These are phyloP conservation scores for Otus sunia DNA, from an alignment of 2,113 vertebrate species.

Conservation along the genomic window DNA sequence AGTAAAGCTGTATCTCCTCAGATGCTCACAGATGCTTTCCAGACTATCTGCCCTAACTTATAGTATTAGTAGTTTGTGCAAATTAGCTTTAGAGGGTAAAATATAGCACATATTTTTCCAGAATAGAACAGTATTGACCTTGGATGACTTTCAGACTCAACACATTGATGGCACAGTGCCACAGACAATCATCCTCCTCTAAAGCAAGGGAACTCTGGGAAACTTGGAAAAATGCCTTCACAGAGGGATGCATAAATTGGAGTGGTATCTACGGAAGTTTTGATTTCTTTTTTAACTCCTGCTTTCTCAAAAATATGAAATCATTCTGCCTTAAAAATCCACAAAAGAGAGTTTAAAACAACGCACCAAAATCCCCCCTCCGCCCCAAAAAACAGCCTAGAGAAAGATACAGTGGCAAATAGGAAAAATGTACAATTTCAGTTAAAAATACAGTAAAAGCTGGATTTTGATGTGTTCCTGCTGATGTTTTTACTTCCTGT, in stretches of 20 bases:
- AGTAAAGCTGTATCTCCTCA: neutral
- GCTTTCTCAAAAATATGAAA: neutral
- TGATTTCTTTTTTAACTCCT: neutral
- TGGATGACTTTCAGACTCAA: neutral
- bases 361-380: too few relatives aligned
- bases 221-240: neutral
- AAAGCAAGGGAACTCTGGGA: neutral
- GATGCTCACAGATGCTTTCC: neutral
- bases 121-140: neutral
- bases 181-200: neutral
- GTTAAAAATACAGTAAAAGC: neutral
- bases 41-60: neutral
- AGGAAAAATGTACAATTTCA: neutral
- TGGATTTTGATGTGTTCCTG: neutral
- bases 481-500: neutral
- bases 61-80: neutral
- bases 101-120: neutral
- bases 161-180: neutral
- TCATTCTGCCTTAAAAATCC: neutral
- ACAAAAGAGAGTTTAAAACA: neutral
- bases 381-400: neutral
- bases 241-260: neutral
- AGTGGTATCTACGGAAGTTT: neutral
- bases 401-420: neutral
- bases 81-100: neutral